Evolutionary conservation across 2,888 invertebrate genomes (phyloP).

Genomic region (Drosophila suboccidentalis): DNA sequence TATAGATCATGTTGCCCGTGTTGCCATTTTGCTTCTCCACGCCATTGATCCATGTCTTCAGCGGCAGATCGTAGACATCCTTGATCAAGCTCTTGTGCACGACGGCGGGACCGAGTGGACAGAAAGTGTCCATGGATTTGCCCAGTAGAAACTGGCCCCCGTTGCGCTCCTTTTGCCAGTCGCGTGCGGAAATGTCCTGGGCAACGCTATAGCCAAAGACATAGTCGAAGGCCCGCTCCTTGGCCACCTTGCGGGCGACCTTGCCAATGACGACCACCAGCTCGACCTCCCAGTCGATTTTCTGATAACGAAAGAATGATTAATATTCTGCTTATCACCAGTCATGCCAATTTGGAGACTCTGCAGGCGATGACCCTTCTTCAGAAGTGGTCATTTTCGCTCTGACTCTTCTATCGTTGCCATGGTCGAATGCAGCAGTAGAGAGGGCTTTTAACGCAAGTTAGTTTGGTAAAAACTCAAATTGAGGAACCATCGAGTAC

Average conservation of each 20-base stretch:
- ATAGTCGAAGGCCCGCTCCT: constrained; percentile 90
- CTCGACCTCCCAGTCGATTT: constrained; percentile 95
- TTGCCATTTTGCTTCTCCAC: constrained; percentile 91
- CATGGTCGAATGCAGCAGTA: too few species aligned
- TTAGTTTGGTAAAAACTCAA: too few species aligned
- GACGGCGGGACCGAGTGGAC: constrained; percentile 94
- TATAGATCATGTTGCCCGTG: constrained; percentile 92
- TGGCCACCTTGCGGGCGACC: constrained; percentile 89
- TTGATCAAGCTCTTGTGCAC: constrained; percentile 90
- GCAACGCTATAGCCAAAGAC: constrained; percentile 94
- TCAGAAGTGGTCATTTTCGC: too few species aligned
- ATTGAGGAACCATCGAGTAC: too few species aligned
- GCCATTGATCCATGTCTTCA: constrained; percentile 92
- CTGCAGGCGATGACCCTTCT: too few species aligned
- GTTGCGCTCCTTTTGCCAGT: constrained; percentile 89
- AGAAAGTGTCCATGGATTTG: constrained; percentile 95
- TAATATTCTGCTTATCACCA: not conserved
- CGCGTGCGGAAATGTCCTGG: constrained; percentile 94
- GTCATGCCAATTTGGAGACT: too few species aligned
- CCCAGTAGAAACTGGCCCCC: constrained; percentile 92
- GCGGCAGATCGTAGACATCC: constrained; percentile 90
- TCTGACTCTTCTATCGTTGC: too few species aligned
- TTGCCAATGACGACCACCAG: constrained; percentile 88
- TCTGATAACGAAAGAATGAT: constrained; percentile 86
- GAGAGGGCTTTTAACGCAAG: too few species aligned